Evolutionary conservation across 1,140 invertebrate species (phyloP), one percentile per base, ranked within the genome.

Genomic region (Leucophenga varia): DNA sequence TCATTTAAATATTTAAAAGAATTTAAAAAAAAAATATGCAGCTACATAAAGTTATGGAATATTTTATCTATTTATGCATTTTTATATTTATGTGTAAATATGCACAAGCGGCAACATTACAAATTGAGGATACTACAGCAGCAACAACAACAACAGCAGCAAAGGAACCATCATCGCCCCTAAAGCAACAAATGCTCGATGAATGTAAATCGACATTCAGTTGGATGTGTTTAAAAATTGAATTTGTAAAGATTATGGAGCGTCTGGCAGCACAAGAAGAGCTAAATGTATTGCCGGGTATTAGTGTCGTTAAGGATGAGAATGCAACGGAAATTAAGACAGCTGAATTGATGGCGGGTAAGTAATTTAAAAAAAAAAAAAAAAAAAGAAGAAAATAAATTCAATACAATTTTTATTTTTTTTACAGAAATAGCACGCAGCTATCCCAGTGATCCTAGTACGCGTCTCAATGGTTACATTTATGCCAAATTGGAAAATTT

Each of bases 191-290:
- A n/a, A 54, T 36, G 19, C 45, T 58, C 8, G 63, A 45, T 14
- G 85, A 88, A 55, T 91, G 89, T 58, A 76, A 79, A 16, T 83
- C 82, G 5, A 79, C 82, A 0, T 89, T 89, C 55, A 88, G 85
- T 73, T 78, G 82, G 6, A 87, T 86, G 20, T 91, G 89, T 59
- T 74, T 90, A 10, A 90, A 90, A 68, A 77, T 91, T 37, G 88
- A 90, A 72, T 82, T 90, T n/a, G 84, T 89, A 9, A 84, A 85
- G 1, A 81, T 89, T 59, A 78, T 91, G 20, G 88, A 90, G 56
- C 84, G 83, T 52, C 64, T 90, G 3, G 85, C 83, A 19, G 80
- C 80, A 43, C 60, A 58, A 32, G 52, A 64, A 20, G 72, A 74
- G 43, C 49, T 72, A 3, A 51, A 47, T 21, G 77, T 90, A 1